Percentiles rank a stretch among this genome's conserved stretches.
These are phyloP conservation scores for Andrena chrysosceles DNA, from an alignment of 2,888 invertebrate genomes.

Conservation along the genomic window DNA sequence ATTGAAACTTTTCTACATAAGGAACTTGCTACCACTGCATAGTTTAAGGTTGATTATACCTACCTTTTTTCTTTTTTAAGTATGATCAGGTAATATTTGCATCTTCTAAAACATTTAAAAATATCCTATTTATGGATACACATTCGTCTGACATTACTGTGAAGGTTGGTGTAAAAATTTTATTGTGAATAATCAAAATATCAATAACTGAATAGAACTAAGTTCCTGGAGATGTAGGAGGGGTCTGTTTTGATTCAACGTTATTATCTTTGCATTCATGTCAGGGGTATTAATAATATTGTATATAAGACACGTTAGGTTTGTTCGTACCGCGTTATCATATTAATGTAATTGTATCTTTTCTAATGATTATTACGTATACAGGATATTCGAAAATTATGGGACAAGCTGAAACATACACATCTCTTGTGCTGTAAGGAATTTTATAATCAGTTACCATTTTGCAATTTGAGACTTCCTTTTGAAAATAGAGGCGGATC, in stretches of 20 bases:
- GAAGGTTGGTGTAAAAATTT: slow-evolving; percentile 64
- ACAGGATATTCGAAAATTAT: background rate
- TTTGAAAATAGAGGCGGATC: too few species aligned
- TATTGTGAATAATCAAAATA: slow-evolving; percentile 71
- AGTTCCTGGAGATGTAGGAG: slow-evolving; percentile 64
- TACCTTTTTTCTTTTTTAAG: slow-evolving; percentile 56
- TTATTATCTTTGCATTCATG: slow-evolving; percentile 56
- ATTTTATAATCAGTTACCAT: too few species aligned
- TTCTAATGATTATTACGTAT: slow-evolving; percentile 28
- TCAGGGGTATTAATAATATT: slow-evolving; percentile 56
- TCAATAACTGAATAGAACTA: slow-evolving; percentile 60
- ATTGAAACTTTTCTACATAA: slow-evolving; percentile 92
- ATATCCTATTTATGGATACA: slow-evolving; percentile 48
- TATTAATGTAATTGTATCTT: slow-evolving; percentile 36
- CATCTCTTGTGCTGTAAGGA: too few species aligned
- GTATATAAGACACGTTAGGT: slow-evolving; percentile 56
- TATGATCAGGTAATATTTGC: slow-evolving; percentile 61
- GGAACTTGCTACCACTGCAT: slow-evolving; percentile 79
- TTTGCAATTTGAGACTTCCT: too few species aligned
- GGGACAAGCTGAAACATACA: too few species aligned
- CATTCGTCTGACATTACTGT: slow-evolving; percentile 52
- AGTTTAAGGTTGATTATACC: slow-evolving; percentile 70
- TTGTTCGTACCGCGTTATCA: slow-evolving; percentile 45
- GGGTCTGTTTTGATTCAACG: slow-evolving; percentile 54
- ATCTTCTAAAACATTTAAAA: slow-evolving; percentile 62